phyloP scores from a whole-genome alignment of 92 coral and sea anemone species.

The Zoanthus solanderi region DNA sequence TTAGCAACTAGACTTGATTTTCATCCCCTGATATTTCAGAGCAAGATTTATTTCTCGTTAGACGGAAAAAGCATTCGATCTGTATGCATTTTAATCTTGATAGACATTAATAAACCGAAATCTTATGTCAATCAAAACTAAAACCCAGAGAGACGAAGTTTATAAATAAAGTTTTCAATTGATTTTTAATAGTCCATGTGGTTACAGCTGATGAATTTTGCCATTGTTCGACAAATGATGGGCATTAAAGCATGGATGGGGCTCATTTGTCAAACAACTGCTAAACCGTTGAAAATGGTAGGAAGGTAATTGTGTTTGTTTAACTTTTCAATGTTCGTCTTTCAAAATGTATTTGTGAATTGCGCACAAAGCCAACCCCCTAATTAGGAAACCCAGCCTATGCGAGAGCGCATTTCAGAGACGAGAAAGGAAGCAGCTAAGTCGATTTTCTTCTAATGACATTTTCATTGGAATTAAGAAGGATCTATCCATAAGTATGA shows the following conservation, averaged over 20 bases:
- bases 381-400: slow-evolving; percentile 70
- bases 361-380: slow-evolving; percentile 73
- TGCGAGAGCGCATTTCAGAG: neutral
- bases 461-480: neutral
- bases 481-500: neutral
- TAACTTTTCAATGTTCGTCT: slow-evolving; percentile 38
- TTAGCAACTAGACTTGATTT: slow-evolving; percentile 43
- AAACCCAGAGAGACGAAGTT: neutral
- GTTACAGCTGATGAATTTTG: neutral
- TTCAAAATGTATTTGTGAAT: slow-evolving; percentile 72
- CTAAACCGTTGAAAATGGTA: slow-evolving; percentile 1
- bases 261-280: neutral
- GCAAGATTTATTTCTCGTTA: slow-evolving; percentile 31
- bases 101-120: slow-evolving; percentile 3
- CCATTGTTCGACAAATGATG: neutral
- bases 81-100: slow-evolving; percentile 48
- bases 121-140: slow-evolving; percentile 32
- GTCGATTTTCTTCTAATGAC: neutral
- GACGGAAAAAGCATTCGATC: slow-evolving; percentile 5
- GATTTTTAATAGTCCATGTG: slow-evolving; percentile 7
- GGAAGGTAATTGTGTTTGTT: slow-evolving; percentile 39
- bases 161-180: slow-evolving; percentile 34
- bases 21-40: slow-evolving; percentile 9
- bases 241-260: neutral
- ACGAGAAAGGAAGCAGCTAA: neutral